These are phyloP conservation scores for Ctenosaura bakeri DNA, from an alignment of 2,797 vertebrate genomes.

Conservation along the genomic window DNA sequence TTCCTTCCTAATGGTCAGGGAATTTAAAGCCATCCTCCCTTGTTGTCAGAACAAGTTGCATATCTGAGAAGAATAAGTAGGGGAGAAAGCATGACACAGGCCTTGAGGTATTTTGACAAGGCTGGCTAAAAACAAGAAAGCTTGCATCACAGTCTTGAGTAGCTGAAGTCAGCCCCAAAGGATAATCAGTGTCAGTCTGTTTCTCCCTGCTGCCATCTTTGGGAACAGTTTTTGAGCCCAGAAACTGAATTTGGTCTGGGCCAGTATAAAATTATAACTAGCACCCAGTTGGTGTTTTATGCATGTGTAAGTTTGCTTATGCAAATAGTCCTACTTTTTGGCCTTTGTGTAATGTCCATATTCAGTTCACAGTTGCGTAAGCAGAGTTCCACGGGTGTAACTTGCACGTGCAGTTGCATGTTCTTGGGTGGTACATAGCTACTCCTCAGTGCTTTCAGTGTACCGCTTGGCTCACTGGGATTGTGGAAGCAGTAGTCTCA, in stretches of 20 bases:
- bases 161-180: not conserved
- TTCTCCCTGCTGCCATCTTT: conserved; percentile 26
- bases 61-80: not conserved
- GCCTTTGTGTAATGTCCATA: too few relatives aligned
- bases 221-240: conserved; percentile 21
- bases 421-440: too few relatives aligned
- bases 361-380: too few relatives aligned
- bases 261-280: too few relatives aligned
- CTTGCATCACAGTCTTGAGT: not conserved
- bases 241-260: not conserved
- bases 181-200: not conserved
- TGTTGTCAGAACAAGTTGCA: conserved; percentile 28
- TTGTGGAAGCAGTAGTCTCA: too few relatives aligned
- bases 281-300: too few relatives aligned
- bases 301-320: too few relatives aligned
- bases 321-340: too few relatives aligned
- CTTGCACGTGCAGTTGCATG: too few relatives aligned
- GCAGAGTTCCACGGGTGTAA: too few relatives aligned
- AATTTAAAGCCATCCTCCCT: not conserved
- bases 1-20: not conserved
- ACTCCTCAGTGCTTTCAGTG: too few relatives aligned
- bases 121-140: not conserved
- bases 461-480: too few relatives aligned
- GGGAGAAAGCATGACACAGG: not conserved
- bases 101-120: conserved; percentile 36